Evolutionary conservation across 2,797 vertebrate species (phyloP), one percentile per base, ranked within the genome.

Genomic region (Odontamblyopus lacepedii): DNA sequence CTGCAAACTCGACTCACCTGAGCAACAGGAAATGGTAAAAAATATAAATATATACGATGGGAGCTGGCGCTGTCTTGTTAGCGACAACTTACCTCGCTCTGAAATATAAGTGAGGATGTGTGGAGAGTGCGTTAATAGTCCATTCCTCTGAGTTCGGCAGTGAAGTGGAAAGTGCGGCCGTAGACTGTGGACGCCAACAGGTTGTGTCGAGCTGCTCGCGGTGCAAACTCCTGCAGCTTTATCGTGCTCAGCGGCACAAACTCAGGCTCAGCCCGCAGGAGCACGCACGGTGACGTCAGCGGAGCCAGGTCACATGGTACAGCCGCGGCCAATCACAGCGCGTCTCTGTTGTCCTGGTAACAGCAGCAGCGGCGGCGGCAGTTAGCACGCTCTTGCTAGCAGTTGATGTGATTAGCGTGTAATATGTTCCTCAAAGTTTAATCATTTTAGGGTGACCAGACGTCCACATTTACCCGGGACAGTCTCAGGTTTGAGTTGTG

Each of bases 261-360:
- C 73, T 80, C 82, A 9, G 79, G 88, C 71, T 48, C 44, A 81
- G 83, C 83, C 87, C 29, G 79, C 84, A 79, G 80, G 75, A 74
- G 3, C 3, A 67, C 92, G 92, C 93, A 27, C 27, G 1, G 1
- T 60, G 57, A 60, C 92, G 93, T 92, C 91, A 92, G 63, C 15
- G 11, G 3, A 70, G 7, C 2, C 2, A 0, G 13, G 68, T 85
- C 93, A 94, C 89, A 65, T 92, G 93, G 85, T 44, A 2, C 35
- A 1, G 27, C 73, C 32, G 56, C 66, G 64, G 69, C 92, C 91
- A 91, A 93, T 94, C 71, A 76, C 82, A 83, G 78, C 74, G 71
- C 35, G 57, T 50, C 18, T 2, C 18, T 44, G 89, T 92, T 86
- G 83, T 81, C 89, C 57, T 87, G 92, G 90, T 84, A 91, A 93